A percentile compares a stretch with the other conserved stretches of the same genome.
phyloP scores from a whole-genome alignment of 2,797 vertebrate species.

The Lophura swinhoii region DNA sequence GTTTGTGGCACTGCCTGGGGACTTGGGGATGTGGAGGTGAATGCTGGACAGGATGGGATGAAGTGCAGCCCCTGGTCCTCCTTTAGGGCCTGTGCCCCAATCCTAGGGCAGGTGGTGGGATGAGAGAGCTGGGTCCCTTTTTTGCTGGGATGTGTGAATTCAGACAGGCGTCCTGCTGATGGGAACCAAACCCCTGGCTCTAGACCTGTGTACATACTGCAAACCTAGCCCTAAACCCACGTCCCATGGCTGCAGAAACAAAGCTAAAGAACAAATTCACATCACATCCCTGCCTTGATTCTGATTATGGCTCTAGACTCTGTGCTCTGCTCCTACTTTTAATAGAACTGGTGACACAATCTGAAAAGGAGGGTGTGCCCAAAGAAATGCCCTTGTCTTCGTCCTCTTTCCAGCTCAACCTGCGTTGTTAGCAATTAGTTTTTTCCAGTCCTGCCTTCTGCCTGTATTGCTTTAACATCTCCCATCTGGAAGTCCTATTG shows the following conservation, averaged over 20 bases:
- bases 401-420: background rate
- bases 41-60: background rate
- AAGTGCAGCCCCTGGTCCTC: background rate
- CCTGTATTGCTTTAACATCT: background rate
- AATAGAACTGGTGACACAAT: rapidly evolving
- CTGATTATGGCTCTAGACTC: background rate
- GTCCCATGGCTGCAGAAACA: background rate
- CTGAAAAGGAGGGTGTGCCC: background rate
- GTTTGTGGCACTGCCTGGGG: background rate
- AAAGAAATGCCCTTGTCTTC: background rate
- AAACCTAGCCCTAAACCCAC: background rate
- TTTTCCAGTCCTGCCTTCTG: background rate
- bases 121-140: background rate
- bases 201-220: background rate
- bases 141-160: background rate
- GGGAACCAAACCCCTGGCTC: background rate
- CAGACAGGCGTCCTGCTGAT: background rate
- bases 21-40: background rate
- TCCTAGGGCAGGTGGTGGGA: background rate
- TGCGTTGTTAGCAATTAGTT: background rate
- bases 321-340: background rate
- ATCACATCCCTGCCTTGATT: background rate
- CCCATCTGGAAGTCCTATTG: background rate
- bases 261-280: background rate
- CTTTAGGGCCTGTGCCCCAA: background rate